These are phyloP conservation scores for Odontesthes bonariensis DNA, from an alignment of 2,113 vertebrate genomes.

Conservation along the genomic window DNA sequence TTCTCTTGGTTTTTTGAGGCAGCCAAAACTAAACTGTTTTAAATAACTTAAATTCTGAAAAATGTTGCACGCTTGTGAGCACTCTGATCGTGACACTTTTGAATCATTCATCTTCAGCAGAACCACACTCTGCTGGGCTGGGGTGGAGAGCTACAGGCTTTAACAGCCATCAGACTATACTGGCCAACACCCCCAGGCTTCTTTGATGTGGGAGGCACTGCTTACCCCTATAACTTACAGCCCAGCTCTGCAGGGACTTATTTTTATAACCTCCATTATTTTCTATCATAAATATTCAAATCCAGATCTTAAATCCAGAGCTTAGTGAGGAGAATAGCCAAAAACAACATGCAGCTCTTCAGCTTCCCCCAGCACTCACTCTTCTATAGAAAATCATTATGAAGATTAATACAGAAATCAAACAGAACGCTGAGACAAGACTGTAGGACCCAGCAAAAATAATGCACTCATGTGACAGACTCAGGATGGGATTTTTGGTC, in stretches of 20 bases:
- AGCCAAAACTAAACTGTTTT: slow-evolving; percentile 39
- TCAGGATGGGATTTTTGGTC: slow-evolving; percentile 72
- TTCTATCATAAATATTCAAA: slow-evolving; percentile 99
- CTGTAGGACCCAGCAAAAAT: slow-evolving; percentile 68
- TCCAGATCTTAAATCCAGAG: slow-evolving; percentile 93
- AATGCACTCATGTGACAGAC: slow-evolving; percentile 72
- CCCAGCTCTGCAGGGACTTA: slow-evolving; percentile 77
- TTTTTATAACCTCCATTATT: slow-evolving; percentile 96
- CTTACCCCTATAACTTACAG: slow-evolving; percentile 79
- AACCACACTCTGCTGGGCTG: slow-evolving; percentile 33
- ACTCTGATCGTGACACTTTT: slow-evolving; percentile 32
- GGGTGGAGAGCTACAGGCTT: slow-evolving; percentile 53
- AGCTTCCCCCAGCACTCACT: slow-evolving; percentile 71
- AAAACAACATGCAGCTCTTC: slow-evolving; percentile 82
- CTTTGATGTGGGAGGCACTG: slow-evolving; percentile 79
- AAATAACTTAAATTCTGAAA: slow-evolving; percentile 27
- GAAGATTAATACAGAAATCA: slow-evolving; percentile 82
- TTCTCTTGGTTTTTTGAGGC: slow-evolving; percentile 44
- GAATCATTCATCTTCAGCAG: slow-evolving; percentile 45
- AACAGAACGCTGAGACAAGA: slow-evolving; percentile 72
- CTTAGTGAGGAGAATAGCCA: slow-evolving; percentile 87
- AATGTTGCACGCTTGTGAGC: slow-evolving; percentile 13
- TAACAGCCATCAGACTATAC: slow-evolving; percentile 65
- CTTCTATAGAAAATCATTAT: slow-evolving; percentile 85
- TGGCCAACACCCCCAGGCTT: slow-evolving; percentile 69